Conservation (phyloP, 2,888 invertebrate species). For the Eucera pruinosa region DNA sequence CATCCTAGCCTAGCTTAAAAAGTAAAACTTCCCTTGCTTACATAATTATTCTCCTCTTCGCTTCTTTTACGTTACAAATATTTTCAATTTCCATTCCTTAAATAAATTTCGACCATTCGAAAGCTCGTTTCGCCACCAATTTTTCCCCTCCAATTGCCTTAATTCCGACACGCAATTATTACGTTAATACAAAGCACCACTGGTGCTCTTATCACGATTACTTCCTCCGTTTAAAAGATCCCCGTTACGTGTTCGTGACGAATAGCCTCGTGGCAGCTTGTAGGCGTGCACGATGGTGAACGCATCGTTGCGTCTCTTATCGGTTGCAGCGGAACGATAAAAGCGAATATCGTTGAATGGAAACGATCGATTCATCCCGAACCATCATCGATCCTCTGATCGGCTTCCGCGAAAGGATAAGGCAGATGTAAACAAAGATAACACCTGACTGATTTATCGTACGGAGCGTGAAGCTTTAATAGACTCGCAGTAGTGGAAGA, state of each 20-base stretch:
- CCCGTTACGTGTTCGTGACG: slow-evolving; percentile 10
- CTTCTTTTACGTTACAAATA: too few species aligned
- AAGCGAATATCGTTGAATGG: slow-evolving; percentile 37
- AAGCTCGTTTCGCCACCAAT: too few species aligned
- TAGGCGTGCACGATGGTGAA: slow-evolving; percentile 56
- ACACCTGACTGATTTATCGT: slow-evolving; percentile 44
- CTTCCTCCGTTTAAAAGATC: too few species aligned
- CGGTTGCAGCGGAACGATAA: slow-evolving; percentile 29
- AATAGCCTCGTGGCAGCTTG: slow-evolving; percentile 44
- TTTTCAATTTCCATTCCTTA: too few species aligned
- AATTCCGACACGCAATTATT: too few species aligned
- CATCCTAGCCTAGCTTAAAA: too few species aligned
- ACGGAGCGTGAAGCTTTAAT: slow-evolving; percentile 40
- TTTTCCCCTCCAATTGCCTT: too few species aligned
- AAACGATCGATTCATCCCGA: slow-evolving; percentile 45
- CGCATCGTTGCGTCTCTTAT: slow-evolving; percentile 56
- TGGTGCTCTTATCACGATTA: too few species aligned
- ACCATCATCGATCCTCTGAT: slow-evolving; percentile 43
- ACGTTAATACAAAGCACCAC: too few species aligned
- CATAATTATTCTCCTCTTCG: too few species aligned
- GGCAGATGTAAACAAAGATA: slow-evolving; percentile 51
- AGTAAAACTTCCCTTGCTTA: too few species aligned
- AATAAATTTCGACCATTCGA: too few species aligned
- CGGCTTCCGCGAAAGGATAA: slow-evolving; percentile 44
- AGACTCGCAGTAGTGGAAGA: slow-evolving; percentile 35